Evolutionary conservation across 2,113 vertebrate genomes (phyloP), one percentile per base, ranked within the genome.

Genomic region (Trinectes maculatus): DNA sequence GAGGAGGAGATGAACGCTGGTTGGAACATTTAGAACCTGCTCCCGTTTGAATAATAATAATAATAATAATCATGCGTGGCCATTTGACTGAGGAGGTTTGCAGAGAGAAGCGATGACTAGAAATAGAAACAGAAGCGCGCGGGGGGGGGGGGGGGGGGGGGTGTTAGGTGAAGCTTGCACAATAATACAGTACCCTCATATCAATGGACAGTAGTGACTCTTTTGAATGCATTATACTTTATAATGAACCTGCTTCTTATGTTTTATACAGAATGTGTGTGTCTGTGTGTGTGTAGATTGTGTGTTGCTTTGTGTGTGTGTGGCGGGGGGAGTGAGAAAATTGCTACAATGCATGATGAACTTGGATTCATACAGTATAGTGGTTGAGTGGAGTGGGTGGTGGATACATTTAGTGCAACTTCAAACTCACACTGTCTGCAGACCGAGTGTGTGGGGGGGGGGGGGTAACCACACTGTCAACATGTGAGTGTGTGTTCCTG

Each of bases 11-110:
- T n/a, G n/a, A n/a, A n/a, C n/a, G n/a, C n/a, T n/a, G n/a, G n/a
- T 34, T 91, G 89, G 83, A 12, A 89, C 90, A 91, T 94, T 88
- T 92, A 90, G 90, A 44, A 85, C 82, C 51, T 87, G 86, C 89
- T 92, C 63, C 87, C 86, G 87, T 89, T 91, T 91, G 85, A 82
- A 86, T 83, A 86, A 10, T 5, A 9, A 10, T 10, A 36, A 46
- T 90, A 82, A 87, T 87, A 88, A 92, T 90, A 89, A 89, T 80
- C 89, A 72, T 78, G n/a, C 77, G 87, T 77, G 78, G 87, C 87
- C 80, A 74, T 70, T 89, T 66, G 81, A 91, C 54, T 29, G 40
- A 49, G 47, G 51, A 22, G 25, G 18, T 10, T 44, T 21, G 34
- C 39, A 66, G 37, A 37, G 29, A 43, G 61, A 44, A 71, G 56